Evolutionary conservation across 2,113 vertebrate species (phyloP), one percentile per base, ranked within the genome.

Genomic region (Rhynchopsitta pachyrhyncha): DNA sequence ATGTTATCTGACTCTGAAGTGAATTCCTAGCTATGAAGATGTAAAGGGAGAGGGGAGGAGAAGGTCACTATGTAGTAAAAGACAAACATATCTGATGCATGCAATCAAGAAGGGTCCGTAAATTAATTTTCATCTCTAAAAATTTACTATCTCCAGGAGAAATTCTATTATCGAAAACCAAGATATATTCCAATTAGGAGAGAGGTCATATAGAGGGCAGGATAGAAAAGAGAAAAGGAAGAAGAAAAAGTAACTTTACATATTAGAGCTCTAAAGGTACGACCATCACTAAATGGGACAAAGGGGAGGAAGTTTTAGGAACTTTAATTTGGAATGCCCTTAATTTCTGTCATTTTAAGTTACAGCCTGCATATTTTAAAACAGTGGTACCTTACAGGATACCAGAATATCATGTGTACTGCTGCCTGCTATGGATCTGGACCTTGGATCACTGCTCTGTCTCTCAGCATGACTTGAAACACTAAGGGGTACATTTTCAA

Each of bases 111-210:
- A 66, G 63, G 52, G 83, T 70, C 92, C 0, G 49, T 96, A 97
- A 96, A 97, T 96, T 97, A 95, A 97, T 97, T 96, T 97, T 95
- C 95, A 95, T 92, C 92, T 95, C 92, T 94, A 92, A 96, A 96
- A 96, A 93, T 84, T 95, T 88, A 95, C 93, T 92, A 46, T 96
- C 93, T 97, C 95, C 96, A 82, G 91, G 83, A 93, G 93, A 97
- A 97, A 95, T 96, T 97, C 95, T 96, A 95, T 96, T 97, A 97
- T 96, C n/a, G 71, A 96, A 97, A 96, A 96, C 87, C 95, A 97
- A 96, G 96, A 96, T 96, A 95, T 93, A 96, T 95, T 94, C 90
- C 95, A 96, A 96, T 96, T 96, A 96, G 63, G 81, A 96, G 25
- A 84, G 83, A 93, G 96, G 95, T 96, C 88, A 91, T 42, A 62